Percentiles rank a stretch among this genome's conserved stretches.
phyloP scores from a whole-genome alignment of 1,140 invertebrate genomes.

The Gryllus bimaculatus region DNA sequence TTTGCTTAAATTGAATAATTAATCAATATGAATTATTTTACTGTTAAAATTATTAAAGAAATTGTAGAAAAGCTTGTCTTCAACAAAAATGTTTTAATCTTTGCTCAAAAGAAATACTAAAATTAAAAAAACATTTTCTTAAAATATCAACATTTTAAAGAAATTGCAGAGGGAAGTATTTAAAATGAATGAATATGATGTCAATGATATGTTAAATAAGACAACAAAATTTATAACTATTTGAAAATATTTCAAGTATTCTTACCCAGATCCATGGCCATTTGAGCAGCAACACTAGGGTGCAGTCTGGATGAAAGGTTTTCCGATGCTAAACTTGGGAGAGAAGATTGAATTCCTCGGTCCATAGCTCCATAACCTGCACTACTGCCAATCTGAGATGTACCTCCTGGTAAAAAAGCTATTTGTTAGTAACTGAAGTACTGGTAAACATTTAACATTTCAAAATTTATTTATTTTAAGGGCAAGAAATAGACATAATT shows the following conservation, averaged over 20 bases:
- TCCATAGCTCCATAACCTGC: constrained; percentile 31
- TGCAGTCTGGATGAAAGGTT: constrained; percentile 15
- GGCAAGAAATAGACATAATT: too few species aligned
- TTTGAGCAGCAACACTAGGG: not conserved
- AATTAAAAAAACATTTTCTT: not conserved
- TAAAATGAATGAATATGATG: too few species aligned
- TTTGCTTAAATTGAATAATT: too few species aligned
- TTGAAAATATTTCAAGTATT: not conserved
- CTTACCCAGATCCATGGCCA: constrained; percentile 8
- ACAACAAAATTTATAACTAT: too few species aligned
- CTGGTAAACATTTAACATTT: too few species aligned
- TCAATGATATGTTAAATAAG: too few species aligned
- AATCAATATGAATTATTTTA: too few species aligned
- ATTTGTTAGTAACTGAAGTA: too few species aligned
- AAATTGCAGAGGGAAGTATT: not conserved
- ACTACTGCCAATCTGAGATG: not conserved
- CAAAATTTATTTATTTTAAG: too few species aligned
- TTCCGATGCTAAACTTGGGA: constrained; percentile 34
- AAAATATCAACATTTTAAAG: not conserved
- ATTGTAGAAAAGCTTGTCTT: not conserved
- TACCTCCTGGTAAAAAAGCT: not conserved
- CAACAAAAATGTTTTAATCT: not conserved
- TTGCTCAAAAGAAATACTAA: not conserved
- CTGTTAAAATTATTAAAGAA: too few species aligned
- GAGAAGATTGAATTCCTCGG: constrained; percentile 39